Conservation (phyloP, 2,888 invertebrate species). For the Scelioninae gen. 2 region DNA sequence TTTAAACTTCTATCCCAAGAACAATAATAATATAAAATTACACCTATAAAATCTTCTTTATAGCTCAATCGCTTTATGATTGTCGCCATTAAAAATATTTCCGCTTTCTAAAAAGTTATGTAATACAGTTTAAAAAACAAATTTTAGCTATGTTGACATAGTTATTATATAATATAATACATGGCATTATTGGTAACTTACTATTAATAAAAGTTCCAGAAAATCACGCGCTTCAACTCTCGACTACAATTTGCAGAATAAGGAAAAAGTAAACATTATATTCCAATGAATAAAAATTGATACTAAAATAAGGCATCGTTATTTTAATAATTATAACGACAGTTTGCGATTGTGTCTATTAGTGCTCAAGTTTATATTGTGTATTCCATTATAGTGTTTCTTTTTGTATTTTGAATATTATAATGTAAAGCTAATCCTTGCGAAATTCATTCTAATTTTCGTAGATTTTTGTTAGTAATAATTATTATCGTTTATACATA, state of each 20-base stretch:
- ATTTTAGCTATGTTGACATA: constrained; percentile 12
- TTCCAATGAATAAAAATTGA: constrained; percentile 22
- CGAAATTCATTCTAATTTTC: constrained; percentile 46
- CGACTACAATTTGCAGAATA: not conserved
- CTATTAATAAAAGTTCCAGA: constrained; percentile 26
- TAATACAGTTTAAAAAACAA: constrained; percentile 5
- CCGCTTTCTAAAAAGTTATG: too few species aligned
- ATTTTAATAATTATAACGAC: constrained; percentile 36
- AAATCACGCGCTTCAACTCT: constrained; percentile 21
- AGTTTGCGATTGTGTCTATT: constrained; percentile 52
- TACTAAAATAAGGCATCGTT: constrained; percentile 32
- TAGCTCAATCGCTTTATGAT: constrained; percentile 25
- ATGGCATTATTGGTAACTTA: constrained; percentile 8
- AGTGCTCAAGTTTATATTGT: constrained; percentile 55
- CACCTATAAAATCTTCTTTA: constrained; percentile 10
- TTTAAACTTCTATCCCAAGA: not conserved
- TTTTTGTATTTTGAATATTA: constrained; percentile 58
- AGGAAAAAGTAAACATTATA: constrained; percentile 17
- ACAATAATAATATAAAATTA: not conserved
- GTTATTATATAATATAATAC: too few species aligned
- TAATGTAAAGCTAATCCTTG: constrained; percentile 44
- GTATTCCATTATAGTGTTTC: constrained; percentile 58
- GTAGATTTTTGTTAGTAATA: constrained; percentile 23
- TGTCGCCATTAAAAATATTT: too few species aligned
- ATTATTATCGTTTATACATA: constrained; percentile 59